Percentiles rank a stretch among this genome's conserved stretches.
These are phyloP conservation scores for Rhyacophila evoluta DNA, from an alignment of 2,888 invertebrate genomes.

Conservation along the genomic window DNA sequence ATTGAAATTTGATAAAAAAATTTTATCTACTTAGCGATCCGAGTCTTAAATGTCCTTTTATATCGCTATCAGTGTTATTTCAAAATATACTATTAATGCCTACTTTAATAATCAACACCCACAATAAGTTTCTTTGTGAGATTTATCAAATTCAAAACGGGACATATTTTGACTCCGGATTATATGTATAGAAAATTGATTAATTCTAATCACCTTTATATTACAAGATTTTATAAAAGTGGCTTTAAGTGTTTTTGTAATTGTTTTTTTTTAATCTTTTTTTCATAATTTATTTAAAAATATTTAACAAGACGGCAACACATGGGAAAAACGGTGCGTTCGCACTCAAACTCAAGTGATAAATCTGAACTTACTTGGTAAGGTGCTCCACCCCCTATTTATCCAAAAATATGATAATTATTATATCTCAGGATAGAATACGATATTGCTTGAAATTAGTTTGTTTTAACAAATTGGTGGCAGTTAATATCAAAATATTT, in stretches of 20 bases:
- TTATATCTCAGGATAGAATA: too few species aligned
- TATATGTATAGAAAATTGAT: constrained; percentile 9
- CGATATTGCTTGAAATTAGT: too few species aligned
- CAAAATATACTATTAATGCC: background rate
- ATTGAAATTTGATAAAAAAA: background rate
- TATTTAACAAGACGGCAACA: constrained; percentile 9
- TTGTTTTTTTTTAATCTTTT: background rate
- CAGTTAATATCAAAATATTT: too few species aligned
- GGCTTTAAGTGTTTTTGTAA: background rate
- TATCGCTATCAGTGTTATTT: background rate
- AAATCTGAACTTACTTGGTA: background rate
- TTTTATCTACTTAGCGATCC: background rate
- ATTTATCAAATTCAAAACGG: constrained; percentile 8
- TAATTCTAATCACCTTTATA: constrained; percentile 22
- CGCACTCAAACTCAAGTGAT: constrained; percentile 7
- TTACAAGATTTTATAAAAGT: background rate
- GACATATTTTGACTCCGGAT: background rate
- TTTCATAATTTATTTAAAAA: background rate
- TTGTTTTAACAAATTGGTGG: too few species aligned
- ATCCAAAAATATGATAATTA: too few species aligned
- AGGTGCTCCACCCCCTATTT: background rate
- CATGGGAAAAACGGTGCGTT: constrained; percentile 4
- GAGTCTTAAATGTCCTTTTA: background rate
- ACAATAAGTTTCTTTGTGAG: background rate
- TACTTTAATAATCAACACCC: background rate